Evolutionary conservation across 2,888 invertebrate species (phyloP).

Genomic region (Argynnis bischoffii): DNA sequence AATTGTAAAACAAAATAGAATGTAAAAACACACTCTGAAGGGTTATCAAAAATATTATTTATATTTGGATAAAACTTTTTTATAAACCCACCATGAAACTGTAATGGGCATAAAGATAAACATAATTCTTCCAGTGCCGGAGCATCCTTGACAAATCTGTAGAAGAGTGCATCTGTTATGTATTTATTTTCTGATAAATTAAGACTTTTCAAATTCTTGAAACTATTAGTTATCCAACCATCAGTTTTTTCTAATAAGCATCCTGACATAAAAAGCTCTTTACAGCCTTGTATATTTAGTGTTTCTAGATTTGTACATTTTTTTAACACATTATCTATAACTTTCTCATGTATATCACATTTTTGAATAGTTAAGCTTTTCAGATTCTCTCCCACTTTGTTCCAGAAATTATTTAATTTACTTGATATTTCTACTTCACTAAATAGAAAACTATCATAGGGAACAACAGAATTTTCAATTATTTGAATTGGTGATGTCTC

Average conservation of each 20-base stretch:
- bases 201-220: slow-evolving; percentile 80
- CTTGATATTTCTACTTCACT: slow-evolving; percentile 80
- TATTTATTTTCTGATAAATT: slow-evolving; percentile 86
- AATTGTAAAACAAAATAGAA: slow-evolving; percentile 85
- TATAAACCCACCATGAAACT: slow-evolving; percentile 86
- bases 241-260: slow-evolving; percentile 84
- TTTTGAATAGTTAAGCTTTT: slow-evolving; percentile 79
- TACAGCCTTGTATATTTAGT: slow-evolving; percentile 84
- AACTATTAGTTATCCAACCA: slow-evolving; percentile 67
- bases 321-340: slow-evolving; percentile 82
- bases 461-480: slow-evolving; percentile 67
- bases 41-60: slow-evolving; percentile 60
- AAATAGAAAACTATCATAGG: slow-evolving; percentile 77
- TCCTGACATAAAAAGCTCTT: slow-evolving; percentile 89
- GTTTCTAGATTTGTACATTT: slow-evolving; percentile 80
- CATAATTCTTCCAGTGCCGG: slow-evolving; percentile 83
- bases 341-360: slow-evolving; percentile 85
- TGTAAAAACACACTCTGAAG: slow-evolving; percentile 87
- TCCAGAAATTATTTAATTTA: slow-evolving; percentile 80
- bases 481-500: slow-evolving; percentile 63
- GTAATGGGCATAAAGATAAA: slow-evolving; percentile 86
- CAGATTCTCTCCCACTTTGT: slow-evolving; percentile 81
- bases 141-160: slow-evolving; percentile 84
- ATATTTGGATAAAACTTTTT: slow-evolving; percentile 85
- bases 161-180: slow-evolving; percentile 88